Percentiles rank a stretch among this genome's conserved stretches.
Evolutionary conservation across 2,113 vertebrate genomes (phyloP).

Genomic region (Ranitomeya variabilis): DNA sequence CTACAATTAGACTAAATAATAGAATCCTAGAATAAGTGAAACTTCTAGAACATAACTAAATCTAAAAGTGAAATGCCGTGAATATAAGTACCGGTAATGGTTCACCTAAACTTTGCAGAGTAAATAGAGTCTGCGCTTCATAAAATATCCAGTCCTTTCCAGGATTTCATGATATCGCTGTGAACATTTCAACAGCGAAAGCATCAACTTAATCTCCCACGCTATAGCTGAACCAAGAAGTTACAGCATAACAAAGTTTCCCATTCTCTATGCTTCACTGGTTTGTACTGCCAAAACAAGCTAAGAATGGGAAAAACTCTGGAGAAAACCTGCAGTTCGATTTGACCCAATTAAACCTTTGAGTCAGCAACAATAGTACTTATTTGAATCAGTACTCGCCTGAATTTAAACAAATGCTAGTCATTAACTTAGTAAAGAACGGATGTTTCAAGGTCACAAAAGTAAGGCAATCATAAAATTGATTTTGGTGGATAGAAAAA

Average conservation of each 20-base stretch:
- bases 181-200: slow-evolving; percentile 18
- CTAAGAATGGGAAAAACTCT: not conserved
- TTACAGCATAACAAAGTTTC: slow-evolving; percentile 28
- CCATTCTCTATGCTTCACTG: slow-evolving; percentile 32
- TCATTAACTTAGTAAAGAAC: not conserved
- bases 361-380: slow-evolving; percentile 9
- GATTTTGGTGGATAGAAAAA: not conserved
- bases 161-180: slow-evolving; percentile 12
- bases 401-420: not conserved
- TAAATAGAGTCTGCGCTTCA: not conserved
- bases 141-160: not conserved
- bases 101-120: not conserved
- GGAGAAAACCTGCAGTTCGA: slow-evolving; percentile 7
- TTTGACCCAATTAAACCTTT: slow-evolving; percentile 22
- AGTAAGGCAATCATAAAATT: not conserved
- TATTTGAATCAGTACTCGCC: not conserved
- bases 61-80: not conserved
- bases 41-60: not conserved
- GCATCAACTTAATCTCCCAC: slow-evolving; percentile 27
- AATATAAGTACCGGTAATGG: not conserved
- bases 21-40: not conserved
- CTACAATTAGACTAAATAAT: not conserved
- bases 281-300: not conserved
- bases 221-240: slow-evolving; percentile 17
- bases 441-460: not conserved